phyloP scores from a whole-genome alignment of 2,113 vertebrate genomes.

The Physeter macrocephalus region DNA sequence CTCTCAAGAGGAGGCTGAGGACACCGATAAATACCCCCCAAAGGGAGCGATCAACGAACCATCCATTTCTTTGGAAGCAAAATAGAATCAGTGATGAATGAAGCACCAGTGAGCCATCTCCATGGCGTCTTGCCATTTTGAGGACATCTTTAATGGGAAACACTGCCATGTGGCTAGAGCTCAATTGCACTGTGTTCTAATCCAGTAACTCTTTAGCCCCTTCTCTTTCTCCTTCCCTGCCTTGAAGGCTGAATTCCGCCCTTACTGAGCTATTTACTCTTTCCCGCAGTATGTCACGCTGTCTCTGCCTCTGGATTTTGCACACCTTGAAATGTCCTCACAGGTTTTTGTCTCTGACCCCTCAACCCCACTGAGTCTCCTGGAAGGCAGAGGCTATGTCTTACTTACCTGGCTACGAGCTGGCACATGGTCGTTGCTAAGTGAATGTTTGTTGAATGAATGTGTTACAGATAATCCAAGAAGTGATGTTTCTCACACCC shows the following conservation, averaged over 20 bases:
- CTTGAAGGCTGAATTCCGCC: background rate
- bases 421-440: background rate
- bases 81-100: background rate
- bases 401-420: background rate
- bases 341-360: background rate
- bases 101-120: background rate
- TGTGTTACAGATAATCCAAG: background rate
- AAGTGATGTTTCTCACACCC: background rate
- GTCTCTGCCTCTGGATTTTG: conserved; percentile 8
- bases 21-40: background rate
- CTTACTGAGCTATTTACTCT: background rate
- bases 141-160: background rate
- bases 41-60: background rate
- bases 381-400: background rate
- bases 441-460: conserved; percentile 11
- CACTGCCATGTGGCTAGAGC: background rate
- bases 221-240: background rate
- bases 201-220: background rate
- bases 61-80: background rate
- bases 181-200: conserved; percentile 36
- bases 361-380: background rate
- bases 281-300: background rate
- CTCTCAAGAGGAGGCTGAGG: background rate
- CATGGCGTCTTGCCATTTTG: background rate
- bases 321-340: background rate